Evolutionary conservation across 2,797 vertebrate species (phyloP), one percentile per base, ranked within the genome.

Genomic region (Corythornis leucogaster): DNA sequence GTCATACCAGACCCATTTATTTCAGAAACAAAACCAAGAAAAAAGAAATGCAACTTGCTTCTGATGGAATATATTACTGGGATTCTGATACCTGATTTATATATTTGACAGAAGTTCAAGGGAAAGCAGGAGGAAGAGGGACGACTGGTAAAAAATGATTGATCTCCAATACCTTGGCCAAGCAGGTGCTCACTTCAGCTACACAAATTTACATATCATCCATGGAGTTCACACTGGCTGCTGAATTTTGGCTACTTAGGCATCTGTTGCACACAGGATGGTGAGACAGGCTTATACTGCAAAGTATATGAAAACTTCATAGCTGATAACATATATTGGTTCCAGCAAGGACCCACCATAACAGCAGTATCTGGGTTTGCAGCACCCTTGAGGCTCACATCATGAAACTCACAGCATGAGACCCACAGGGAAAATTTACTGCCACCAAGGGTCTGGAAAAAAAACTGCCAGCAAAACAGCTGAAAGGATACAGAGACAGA

Each of bases 261-360:
- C 11, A 28, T 74, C 90, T 81, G 30, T 40, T 82, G 26, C n/a
- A 54, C n/a, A 62, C 16, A 58, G 24, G 9, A 28, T 58, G 9
- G 30, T 87, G 38, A 85, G 53, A 42, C 12, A 64, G n/a, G 9
- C 7, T 78, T 78, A 33, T 48, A 25, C 19, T 33, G 30, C 48
- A 79, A 82, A 88, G 21, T 53, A 30, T 53, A 17, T 11, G 17
- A 18, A 53, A 53, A 18, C 26, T 28, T 53, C 22, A 16, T 17
- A 48, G 6, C 0, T 76, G 78, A 63, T n/a, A 21, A 22, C 15
- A 42, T 15, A 31, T 6, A 59, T 22, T 0, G 0, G 11, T 62
- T 53, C 59, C 58, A 42, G 63, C 3, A 4, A 46, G 48, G 42
- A 11, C 15, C 28, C n/a, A 50, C 19, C 17, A 2, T 26, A 55